Evolutionary conservation across 2,113 vertebrate genomes (phyloP), one percentile per base, ranked within the genome.

Genomic region (Lasiurus cinereus): DNA sequence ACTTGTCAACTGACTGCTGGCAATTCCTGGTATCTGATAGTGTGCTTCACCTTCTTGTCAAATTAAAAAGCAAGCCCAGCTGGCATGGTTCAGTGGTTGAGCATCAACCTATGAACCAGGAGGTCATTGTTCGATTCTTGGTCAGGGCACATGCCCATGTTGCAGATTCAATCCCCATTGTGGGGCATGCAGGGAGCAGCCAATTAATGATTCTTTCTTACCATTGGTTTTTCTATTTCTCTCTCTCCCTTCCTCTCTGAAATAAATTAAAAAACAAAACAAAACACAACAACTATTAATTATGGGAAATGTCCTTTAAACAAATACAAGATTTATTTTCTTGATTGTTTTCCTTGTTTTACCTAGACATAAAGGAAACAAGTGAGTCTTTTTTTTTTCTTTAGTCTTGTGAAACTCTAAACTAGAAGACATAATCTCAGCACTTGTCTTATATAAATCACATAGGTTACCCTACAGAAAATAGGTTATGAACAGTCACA

Each of bases 321-420:
- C 77, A 83, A 95, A 92, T 48, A 77, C 27, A 80, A 77, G 48
- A 76, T 93, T 80, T 87, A 73, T 83, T 94, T 96, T 39, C 19
- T 87, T 94, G 50, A 79, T 78, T 74, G 31, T 64, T 39, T 56
- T 70, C 48, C 19, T 83, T 95, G 22, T 80, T 89, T 91, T 83
- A 83, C 18, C 16, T 54, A 67, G 56, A 66, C 22, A 31, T 89
- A 67, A 82, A 72, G 29, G 14, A 67, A 94, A 31, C 5, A 14
- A 67, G 83, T 48, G 36, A 66, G 31, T 48, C 19, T 86, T 24
- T 19, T 86, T 24, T 18, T 74, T 69, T 36, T 89, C 52, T 77
- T 96, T 12, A 79, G 33, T 56, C 16, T 96, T 43, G 2, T 39
- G 50, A 31, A 79, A 46, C 62, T 90, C 22, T 59, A 66, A 52